These are phyloP conservation scores for Loriculus beryllinus DNA, from an alignment of 2,797 vertebrate genomes.

Conservation along the genomic window DNA sequence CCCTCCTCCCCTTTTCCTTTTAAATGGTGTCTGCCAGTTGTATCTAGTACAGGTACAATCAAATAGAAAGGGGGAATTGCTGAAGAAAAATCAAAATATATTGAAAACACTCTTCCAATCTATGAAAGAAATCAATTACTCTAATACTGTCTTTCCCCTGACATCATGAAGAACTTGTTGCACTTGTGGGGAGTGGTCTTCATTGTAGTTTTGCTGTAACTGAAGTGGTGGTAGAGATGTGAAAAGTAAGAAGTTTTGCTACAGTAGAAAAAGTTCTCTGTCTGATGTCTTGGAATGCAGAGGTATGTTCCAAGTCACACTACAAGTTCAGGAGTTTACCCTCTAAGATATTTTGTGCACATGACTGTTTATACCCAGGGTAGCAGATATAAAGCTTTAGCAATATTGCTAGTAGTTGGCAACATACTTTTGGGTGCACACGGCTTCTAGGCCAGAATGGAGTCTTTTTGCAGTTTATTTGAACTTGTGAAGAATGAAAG, in stretches of 20 bases:
- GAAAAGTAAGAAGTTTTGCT: background rate
- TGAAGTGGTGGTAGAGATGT: background rate
- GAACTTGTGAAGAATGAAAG: background rate
- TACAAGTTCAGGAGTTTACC: background rate
- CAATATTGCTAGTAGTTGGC: background rate
- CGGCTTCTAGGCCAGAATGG: background rate
- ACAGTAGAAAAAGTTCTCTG: background rate
- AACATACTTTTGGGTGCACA: fast-evolving
- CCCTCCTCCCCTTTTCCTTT: background rate
- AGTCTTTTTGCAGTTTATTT: background rate
- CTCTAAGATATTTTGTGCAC: background rate
- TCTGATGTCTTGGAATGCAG: background rate
- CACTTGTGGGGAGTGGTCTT: background rate
- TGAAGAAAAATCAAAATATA: constrained; percentile 47
- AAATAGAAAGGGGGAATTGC: background rate
- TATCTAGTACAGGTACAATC: constrained; percentile 24
- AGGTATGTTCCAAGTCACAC: fast-evolving
- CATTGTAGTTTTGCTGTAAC: background rate
- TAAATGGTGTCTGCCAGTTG: background rate
- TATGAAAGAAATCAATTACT: constrained; percentile 25
- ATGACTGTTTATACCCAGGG: background rate
- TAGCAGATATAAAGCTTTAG: background rate
- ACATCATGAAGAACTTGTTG: background rate
- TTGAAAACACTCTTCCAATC: constrained; percentile 10
- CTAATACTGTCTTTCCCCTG: background rate